A percentile compares a stretch with the other conserved stretches of the same genome.
These are phyloP conservation scores for Leptoteleia sp. DNA, from an alignment of 1,140 invertebrate species.

Conservation along the genomic window DNA sequence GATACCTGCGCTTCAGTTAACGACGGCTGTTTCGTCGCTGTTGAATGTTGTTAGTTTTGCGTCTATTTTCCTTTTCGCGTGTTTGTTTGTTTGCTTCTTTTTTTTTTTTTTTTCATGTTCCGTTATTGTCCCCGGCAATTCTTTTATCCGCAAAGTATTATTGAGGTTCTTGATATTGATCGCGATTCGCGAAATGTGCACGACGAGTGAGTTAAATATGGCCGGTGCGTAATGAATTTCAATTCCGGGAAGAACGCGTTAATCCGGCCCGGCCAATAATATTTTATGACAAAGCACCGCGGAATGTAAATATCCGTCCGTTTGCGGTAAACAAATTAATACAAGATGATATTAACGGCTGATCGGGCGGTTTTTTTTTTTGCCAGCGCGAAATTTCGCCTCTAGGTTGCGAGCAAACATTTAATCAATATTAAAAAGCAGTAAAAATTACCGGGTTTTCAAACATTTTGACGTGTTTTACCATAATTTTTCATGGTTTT, in stretches of 20 bases:
- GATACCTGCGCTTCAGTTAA: conserved; percentile 7
- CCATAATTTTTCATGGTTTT: no score
- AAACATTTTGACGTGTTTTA: no score
- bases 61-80: background rate
- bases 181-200: background rate
- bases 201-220: conserved; percentile 12
- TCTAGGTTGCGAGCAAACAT: no score
- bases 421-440: no score
- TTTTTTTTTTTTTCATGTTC: no score
- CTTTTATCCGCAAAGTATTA: background rate
- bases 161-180: conserved; percentile 13
- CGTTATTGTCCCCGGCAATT: no score
- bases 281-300: conserved; percentile 34
- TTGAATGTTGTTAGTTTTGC: no score
- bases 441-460: no score
- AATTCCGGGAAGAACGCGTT: conserved; percentile 28
- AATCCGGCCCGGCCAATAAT: conserved; percentile 25
- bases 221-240: conserved; percentile 13
- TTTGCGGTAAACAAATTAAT: conserved; percentile 2
- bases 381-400: no score
- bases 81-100: background rate
- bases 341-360: no score
- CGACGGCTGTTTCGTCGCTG: background rate
- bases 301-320: conserved; percentile 9
- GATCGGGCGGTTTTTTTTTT: no score